Percentiles rank a stretch among this genome's conserved stretches.
phyloP scores from a whole-genome alignment of 2,113 vertebrate genomes.

The Gila orcuttii region DNA sequence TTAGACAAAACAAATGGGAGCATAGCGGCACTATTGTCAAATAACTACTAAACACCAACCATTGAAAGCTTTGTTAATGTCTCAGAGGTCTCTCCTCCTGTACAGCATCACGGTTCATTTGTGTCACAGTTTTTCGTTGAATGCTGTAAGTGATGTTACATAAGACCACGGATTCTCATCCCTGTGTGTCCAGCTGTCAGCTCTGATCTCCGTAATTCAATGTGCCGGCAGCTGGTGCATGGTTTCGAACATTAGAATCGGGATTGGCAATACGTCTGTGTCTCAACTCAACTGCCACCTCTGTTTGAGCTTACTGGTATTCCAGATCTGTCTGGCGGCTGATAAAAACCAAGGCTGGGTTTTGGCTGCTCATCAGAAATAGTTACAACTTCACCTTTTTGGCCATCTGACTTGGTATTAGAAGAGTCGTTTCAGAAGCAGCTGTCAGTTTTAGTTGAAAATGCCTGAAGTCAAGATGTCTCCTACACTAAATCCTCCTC shows the following conservation, averaged over 20 bases:
- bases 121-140: not conserved
- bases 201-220: conserved; percentile 24
- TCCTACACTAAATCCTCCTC: not conserved
- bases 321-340: conserved; percentile 28
- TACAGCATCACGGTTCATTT: not conserved
- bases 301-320: conserved; percentile 7
- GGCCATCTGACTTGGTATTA: not conserved
- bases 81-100: not conserved
- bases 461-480: conserved; percentile 27
- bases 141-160: conserved; percentile 3
- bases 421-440: not conserved
- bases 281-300: not conserved
- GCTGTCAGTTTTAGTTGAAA: conserved; percentile 16
- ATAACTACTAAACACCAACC: not conserved
- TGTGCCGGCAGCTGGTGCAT: not conserved
- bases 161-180: not conserved
- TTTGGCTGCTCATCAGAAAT: conserved; percentile 34
- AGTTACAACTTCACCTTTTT: not conserved
- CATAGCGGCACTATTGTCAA: not conserved
- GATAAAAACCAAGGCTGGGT: conserved; percentile 36
- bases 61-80: not conserved
- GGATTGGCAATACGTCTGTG: not conserved
- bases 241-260: not conserved
- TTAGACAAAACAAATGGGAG: not conserved
- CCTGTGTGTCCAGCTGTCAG: conserved; percentile 23